These are phyloP conservation scores for Hypsibius dujardini DNA, from an alignment of 1,140 invertebrate species.

Conservation along the genomic window DNA sequence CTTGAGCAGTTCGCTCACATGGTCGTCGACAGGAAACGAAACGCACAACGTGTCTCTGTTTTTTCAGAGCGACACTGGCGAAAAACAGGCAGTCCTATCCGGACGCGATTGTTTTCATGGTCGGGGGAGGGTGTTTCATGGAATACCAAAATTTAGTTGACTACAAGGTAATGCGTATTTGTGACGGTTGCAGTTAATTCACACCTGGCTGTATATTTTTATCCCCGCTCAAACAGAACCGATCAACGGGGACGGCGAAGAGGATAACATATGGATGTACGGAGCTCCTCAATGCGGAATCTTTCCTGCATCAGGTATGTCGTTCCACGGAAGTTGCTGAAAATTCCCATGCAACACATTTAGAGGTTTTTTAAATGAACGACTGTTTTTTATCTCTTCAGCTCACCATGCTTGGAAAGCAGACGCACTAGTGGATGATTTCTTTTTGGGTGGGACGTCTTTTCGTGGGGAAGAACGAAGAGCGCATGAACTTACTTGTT, in stretches of 20 bases:
- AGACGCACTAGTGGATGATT: background rate
- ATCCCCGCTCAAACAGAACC: conserved; percentile 33
- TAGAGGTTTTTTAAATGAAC: background rate
- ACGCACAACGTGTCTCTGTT: conserved; percentile 11
- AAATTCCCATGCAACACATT: background rate
- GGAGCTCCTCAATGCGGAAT: conserved; percentile 70
- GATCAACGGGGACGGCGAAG: conserved; percentile 46
- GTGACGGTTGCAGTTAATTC: no score
- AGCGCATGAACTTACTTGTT: no score
- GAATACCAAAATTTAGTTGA: conserved; percentile 97
- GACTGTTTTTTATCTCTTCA: conserved; percentile 1
- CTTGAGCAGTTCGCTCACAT: conserved; percentile 17
- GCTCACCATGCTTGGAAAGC: background rate
- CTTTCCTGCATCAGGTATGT: conserved; percentile 71
- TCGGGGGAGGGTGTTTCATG: conserved; percentile 96
- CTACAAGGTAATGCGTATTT: conserved; percentile 49
- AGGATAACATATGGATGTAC: conserved; percentile 85
- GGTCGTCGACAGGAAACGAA: conserved; percentile 29
- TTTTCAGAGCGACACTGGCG: conserved; percentile 15
- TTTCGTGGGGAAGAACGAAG: no score
- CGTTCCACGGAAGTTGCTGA: background rate
- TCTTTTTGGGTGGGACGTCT: no score
- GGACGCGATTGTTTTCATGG: conserved; percentile 74
- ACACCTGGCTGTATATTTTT: no score
- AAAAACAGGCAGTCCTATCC: conserved; percentile 40